Evolutionary conservation across 1,140 invertebrate species (phyloP).

Genomic region (Trypoxylus dichotomus): DNA sequence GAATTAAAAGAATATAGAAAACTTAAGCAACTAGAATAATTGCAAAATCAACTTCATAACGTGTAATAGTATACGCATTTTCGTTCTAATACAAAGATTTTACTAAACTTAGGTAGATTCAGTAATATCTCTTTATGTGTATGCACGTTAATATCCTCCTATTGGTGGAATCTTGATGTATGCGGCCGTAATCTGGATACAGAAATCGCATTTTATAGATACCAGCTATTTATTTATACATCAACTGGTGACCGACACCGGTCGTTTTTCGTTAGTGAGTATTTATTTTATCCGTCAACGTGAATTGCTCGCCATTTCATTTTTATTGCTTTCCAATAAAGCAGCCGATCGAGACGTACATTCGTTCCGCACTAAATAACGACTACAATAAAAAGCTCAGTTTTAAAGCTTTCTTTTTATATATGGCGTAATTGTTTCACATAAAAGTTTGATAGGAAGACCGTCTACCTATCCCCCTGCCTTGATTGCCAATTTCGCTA

Average conservation of each 20-base stretch:
- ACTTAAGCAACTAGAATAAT: too few relatives aligned
- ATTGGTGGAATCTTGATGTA: too few relatives aligned
- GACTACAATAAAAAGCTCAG: constrained; percentile 9
- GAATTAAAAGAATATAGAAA: too few relatives aligned
- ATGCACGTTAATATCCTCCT: too few relatives aligned
- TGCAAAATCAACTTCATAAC: too few relatives aligned
- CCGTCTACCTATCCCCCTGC: too few relatives aligned
- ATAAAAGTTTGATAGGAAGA: neutral
- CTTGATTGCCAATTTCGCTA: too few relatives aligned
- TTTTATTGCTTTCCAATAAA: constrained; percentile 30
- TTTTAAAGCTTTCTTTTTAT: constrained; percentile 7
- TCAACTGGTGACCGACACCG: neutral
- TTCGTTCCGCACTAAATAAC: constrained; percentile 5
- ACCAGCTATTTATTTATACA: neutral
- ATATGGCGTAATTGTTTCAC: neutral
- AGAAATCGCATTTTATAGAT: neutral
- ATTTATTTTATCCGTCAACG: constrained; percentile 24
- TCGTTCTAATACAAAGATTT: too few relatives aligned
- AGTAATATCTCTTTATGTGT: too few relatives aligned
- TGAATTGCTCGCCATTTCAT: constrained; percentile 24
- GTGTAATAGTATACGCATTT: too few relatives aligned
- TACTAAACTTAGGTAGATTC: too few relatives aligned
- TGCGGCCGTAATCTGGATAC: too few relatives aligned
- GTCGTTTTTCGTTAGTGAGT: constrained; percentile 29
- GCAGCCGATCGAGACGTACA: neutral